Percentiles rank a stretch among this genome's conserved stretches.
These are phyloP conservation scores for Prunella strophiata DNA, from an alignment of 2,797 vertebrate species.

Conservation along the genomic window DNA sequence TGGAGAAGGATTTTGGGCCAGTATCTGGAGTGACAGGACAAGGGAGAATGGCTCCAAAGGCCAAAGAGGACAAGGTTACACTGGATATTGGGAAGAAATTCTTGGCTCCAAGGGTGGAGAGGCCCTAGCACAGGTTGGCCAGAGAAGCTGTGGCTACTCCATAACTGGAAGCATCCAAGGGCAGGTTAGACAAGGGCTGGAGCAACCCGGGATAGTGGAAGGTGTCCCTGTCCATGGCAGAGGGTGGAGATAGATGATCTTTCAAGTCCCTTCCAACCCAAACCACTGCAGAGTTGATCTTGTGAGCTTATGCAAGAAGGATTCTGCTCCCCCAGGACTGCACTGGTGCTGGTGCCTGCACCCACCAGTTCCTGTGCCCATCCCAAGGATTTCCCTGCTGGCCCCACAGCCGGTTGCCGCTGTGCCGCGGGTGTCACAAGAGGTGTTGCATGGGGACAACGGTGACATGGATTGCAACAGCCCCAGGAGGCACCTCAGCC, in stretches of 20 bases:
- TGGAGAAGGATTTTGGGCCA: too few species aligned
- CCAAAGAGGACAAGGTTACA: background rate
- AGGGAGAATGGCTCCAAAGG: background rate
- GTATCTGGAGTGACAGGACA: rapidly evolving
- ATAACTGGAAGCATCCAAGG: background rate
- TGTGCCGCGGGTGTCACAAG: background rate
- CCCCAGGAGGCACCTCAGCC: background rate
- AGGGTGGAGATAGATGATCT: rapidly evolving
- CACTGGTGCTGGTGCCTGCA: rapidly evolving
- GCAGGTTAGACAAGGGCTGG: rapidly evolving
- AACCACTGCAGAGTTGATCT: background rate
- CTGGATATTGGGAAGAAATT: rapidly evolving
- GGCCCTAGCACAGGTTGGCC: rapidly evolving
- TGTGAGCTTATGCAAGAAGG: background rate
- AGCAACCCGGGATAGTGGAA: rapidly evolving
- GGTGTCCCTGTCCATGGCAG: rapidly evolving
- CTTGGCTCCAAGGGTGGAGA: rapidly evolving
- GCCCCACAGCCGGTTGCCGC: background rate
- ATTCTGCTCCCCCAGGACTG: background rate
- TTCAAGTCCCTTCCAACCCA: rapidly evolving
- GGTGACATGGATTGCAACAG: background rate
- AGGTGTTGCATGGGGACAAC: background rate
- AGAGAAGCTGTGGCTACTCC: rapidly evolving
- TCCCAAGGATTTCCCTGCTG: background rate
- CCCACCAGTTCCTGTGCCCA: background rate